Conservation (phyloP, 1,140 invertebrate genomes). For the Tetramorium simillimum region DNA sequence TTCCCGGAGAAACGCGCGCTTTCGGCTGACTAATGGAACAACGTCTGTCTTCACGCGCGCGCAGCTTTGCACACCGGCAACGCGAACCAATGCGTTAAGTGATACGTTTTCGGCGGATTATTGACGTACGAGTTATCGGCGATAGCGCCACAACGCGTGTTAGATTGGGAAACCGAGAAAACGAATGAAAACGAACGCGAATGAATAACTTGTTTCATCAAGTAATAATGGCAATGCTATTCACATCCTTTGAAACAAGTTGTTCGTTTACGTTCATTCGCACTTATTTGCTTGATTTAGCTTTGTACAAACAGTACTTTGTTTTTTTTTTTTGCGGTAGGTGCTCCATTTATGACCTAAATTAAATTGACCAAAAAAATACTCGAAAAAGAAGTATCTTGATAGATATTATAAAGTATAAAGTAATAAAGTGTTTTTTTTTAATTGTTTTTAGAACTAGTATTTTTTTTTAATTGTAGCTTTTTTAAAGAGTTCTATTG, state of each 20-base stretch:
- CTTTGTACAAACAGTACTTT: background rate
- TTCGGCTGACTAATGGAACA: constrained; percentile 45
- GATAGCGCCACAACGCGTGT: background rate
- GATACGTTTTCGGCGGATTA: constrained; percentile 30
- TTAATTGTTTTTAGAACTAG: background rate
- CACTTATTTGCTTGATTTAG: background rate
- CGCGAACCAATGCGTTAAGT: background rate
- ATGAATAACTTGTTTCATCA: background rate
- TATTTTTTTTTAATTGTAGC: background rate
- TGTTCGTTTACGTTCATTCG: background rate
- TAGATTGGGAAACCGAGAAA: background rate
- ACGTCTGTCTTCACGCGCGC: background rate
- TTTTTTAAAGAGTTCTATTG: background rate
- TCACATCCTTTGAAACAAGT: background rate
- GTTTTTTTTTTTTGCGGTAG: background rate
- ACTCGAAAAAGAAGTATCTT: no score
- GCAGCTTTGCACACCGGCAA: background rate
- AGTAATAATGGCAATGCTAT: background rate
- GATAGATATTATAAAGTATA: no score
- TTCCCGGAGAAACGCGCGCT: constrained; percentile 30
- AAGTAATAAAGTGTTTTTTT: no score
- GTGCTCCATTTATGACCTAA: no score
- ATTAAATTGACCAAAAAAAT: no score
- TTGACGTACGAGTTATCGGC: background rate
- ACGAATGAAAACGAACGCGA: background rate